Evolutionary conservation across 2,888 invertebrate species (phyloP), one percentile per base, ranked within the genome.

Genomic region (Micropterix aruncella): DNA sequence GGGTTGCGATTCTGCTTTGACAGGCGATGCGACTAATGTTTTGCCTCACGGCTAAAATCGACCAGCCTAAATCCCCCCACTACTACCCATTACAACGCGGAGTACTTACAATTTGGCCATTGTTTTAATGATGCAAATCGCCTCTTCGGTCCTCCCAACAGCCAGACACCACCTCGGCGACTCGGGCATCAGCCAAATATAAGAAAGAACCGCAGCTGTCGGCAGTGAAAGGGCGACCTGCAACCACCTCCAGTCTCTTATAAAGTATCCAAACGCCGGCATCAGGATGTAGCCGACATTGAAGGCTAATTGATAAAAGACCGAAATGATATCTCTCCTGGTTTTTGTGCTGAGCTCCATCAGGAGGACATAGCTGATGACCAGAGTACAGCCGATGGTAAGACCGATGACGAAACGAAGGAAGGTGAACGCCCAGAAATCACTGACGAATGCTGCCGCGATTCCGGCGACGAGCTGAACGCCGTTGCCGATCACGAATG

Each of bases 341-440:
- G 55, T 55, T 0, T 55, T 54, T 2, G 74, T 74, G 41, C 72
- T 61, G 16, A 73, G 56, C 55, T 75, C 74, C 73, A 74, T 73
- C n/a, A 73, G 59, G 3, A 74, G 57, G 2, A 74, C 73, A 46
- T 74, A 75, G 52, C 72, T 73, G 41, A 70, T 79, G 37, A 79
- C 74, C 77, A 83, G 83, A 1, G 78, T 77, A 18, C 82, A 83
- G 19, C 80, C 81, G 3, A 79, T 79, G n/a, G 79, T 77, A 42
- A 77, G 59, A 1, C 79, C 80, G 16, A 73, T 70, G n/a, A 80
- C 54, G 52, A 81, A 77, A 47, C 81, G 62, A 46, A 77, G 61
- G 0, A 76, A 16, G 19, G 79, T 62, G 53, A 80, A 78, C 1
- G 38, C 18, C 45, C 45, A 45, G 38, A 69, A 70, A 59, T 70